phyloP scores from a whole-genome alignment of 2,888 invertebrate genomes.

The Rambutsinella grinnellia region DNA sequence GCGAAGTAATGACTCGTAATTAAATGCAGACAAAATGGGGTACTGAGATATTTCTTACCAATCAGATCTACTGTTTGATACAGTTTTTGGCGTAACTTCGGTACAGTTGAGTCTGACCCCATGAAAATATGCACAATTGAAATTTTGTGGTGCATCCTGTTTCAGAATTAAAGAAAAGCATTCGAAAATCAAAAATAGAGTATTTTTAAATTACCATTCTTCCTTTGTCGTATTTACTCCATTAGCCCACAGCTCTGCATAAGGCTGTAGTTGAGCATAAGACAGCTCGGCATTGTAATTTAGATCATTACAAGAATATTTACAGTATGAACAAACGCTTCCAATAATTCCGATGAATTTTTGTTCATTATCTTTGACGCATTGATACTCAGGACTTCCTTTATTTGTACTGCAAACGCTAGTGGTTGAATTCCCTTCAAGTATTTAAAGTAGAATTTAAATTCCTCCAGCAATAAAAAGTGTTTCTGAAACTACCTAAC shows the following conservation, averaged over 20 bases:
- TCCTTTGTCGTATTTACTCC: neutral
- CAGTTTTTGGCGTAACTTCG: constrained; percentile 37
- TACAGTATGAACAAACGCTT: constrained; percentile 31
- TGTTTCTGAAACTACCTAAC: constrained; percentile 3
- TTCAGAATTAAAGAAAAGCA: neutral
- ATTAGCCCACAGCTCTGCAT: constrained; percentile 20
- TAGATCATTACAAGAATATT: constrained; percentile 39
- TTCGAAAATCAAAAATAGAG: neutral
- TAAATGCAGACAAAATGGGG: neutral
- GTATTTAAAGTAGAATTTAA: too few species aligned
- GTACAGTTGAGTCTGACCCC: constrained; percentile 41
- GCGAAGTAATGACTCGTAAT: neutral
- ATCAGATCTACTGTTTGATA: constrained; percentile 47
- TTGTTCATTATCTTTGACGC: constrained; percentile 25
- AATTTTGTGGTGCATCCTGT: constrained; percentile 43
- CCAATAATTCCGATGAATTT: constrained; percentile 15
- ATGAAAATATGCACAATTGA: constrained; percentile 49
- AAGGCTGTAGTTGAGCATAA: constrained; percentile 16
- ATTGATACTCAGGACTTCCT: constrained; percentile 73
- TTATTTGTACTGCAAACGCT: constrained; percentile 55
- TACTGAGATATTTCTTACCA: constrained; percentile 15
- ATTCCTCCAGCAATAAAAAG: neutral
- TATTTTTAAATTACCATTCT: constrained; percentile 9
- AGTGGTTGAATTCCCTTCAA: constrained; percentile 13
- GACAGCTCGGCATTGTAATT: constrained; percentile 38